Evolutionary conservation across 2,888 invertebrate genomes (phyloP), one percentile per base, ranked within the genome.

Genomic region (Heliconius sara): DNA sequence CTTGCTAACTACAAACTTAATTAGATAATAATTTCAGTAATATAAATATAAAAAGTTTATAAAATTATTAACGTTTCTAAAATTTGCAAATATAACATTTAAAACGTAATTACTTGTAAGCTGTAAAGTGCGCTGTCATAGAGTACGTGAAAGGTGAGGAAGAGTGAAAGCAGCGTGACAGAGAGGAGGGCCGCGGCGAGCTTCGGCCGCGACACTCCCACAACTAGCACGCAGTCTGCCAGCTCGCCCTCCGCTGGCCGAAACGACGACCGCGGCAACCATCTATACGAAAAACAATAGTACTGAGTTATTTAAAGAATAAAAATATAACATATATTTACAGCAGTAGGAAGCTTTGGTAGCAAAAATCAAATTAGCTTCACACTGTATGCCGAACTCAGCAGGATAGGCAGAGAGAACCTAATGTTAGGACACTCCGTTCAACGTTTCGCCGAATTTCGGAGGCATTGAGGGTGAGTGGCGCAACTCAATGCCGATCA

Each of bases 51-150:
- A 30, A 30, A 1, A 47, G 34, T 39, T 39, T 1, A 39, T 39
- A 39, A 39, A 39, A 39, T 39, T 39, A 9, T 39, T 39, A 39
- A 39, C 34, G 19, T 52, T 52, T 19, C 6, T n/a, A n/a, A n/a
- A 22, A 60, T n/a, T n/a, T 60, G 9, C 10, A 60, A 60, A 22
- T 60, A 60, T 63, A n/a, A 30, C 16, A 30, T 27, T 60, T 63
- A 9, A 43, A 57, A 6, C 4, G 19, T 27, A 76, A 80, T 82
- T 85, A 95, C 96, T 93, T 97, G 97, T 86, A 98, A 96, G 88
- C 97, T 97, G 92, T 97, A 97, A 76, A 98, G 96, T 78, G 98
- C 98, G 90, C 97, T 97, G 95, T 98, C 98, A 95, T 98, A 98
- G 81, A 98, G 96, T 87, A 98, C 97, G 90, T 98, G 98, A 94